Evolutionary conservation across 2,113 vertebrate species (phyloP), one percentile per base, ranked within the genome.

Genomic region (Malurus cyaneus): DNA sequence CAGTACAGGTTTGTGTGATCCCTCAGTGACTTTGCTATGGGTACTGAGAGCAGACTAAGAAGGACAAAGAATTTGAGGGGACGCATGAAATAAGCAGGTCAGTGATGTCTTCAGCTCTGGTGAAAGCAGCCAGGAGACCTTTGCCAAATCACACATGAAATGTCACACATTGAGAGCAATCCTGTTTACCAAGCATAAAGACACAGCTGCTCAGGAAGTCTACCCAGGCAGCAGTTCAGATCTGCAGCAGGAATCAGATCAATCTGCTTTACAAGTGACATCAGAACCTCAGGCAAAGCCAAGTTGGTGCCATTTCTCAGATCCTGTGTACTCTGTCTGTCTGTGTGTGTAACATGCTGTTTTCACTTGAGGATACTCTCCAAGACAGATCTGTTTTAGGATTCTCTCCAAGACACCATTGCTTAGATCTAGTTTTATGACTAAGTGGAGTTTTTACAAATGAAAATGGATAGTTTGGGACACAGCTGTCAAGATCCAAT

Each of bases 291-390:
- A 0, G 39, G 65, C 28, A 84, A 77, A 91, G 31, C 24, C 69
- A 87, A 64, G 36, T 23, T 54, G 28, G 14, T 74, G 42, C 31
- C 2, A 0, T 50, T 78, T 62, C 25, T 56, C 60, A 78, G 25
- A 59, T 74, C 65, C 69, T 42, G 5, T 59, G 54, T 76, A 36
- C 11, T 78, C 69, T 41, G 9, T 26, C 10, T 36, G 24, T 9
- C 36, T 66, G 2, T 57, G 46, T 44, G 25, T 16, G 6, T 9
- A 36, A 32, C 0, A 0, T 39, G n/a, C 8, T 34, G 15, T 19
- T 82, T 73, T 62, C 61, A 60, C 49, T n/a, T n/a, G 57, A 53
- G 64, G 42, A 9, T 25, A 9, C 18, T 65, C 20, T 46, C 42
- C 49, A 69, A 81, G n/a, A 5, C 56, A 74, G 32, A 39, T 9